Evolutionary conservation across 2,888 invertebrate species (phyloP).

Genomic region (Pantelozetes paolii): DNA sequence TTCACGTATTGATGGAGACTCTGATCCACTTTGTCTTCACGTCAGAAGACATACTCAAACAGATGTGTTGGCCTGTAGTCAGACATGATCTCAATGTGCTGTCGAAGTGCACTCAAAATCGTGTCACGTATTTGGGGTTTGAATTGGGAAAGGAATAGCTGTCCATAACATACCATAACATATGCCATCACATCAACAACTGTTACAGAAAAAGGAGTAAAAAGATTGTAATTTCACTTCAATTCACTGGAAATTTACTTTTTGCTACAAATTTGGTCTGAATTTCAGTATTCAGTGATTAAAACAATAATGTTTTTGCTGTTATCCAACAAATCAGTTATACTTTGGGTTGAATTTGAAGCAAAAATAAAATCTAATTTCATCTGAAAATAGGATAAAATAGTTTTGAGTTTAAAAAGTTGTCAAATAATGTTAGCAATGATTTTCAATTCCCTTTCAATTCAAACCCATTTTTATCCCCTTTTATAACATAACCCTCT

Average conservation of each 20-base stretch:
- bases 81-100: neutral
- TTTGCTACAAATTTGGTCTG: neutral
- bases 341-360: neutral
- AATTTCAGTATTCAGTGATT: neutral
- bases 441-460: slow-evolving; percentile 2
- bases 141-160: neutral
- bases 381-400: no score
- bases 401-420: neutral
- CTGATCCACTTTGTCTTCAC: slow-evolving; percentile 23
- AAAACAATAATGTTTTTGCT: neutral
- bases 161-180: neutral
- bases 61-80: neutral
- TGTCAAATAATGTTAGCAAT: slow-evolving; percentile 3
- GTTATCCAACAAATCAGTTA: neutral
- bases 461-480: neutral
- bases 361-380: neutral
- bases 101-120: neutral
- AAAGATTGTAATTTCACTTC: neutral
- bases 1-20: slow-evolving; percentile 12
- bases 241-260: slow-evolving; percentile 14
- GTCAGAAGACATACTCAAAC: slow-evolving; percentile 1
- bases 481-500: neutral
- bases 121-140: slow-evolving; percentile 21
- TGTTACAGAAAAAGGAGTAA: neutral
- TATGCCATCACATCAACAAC: slow-evolving; percentile 1